Evolutionary conservation across 2,797 vertebrate species (phyloP).

Genomic region (Alcedo quadribrachys): DNA sequence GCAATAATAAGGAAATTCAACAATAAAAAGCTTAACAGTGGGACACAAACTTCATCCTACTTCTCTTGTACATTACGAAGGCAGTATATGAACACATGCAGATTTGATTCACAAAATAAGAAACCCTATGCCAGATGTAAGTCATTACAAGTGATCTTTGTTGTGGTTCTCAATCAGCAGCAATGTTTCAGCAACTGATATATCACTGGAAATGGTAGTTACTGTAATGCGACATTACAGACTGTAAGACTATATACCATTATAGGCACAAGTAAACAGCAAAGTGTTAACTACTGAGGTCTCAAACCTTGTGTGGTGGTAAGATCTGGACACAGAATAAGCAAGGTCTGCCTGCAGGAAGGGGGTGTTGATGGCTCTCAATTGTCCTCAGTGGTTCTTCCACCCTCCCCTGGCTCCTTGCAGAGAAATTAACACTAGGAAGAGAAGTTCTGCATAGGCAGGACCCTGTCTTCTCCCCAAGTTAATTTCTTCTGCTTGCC

Average conservation of each 20-base stretch:
- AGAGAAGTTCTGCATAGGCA: no score
- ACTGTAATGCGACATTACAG: background rate
- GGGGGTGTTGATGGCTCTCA: no score
- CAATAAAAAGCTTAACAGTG: background rate
- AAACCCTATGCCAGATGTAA: background rate
- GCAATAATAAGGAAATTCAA: background rate
- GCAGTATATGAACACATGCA: background rate
- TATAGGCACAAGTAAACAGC: background rate
- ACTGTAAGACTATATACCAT: background rate
- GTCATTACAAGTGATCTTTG: background rate
- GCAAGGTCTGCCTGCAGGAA: no score
- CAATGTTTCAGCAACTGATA: background rate
- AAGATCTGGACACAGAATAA: no score
- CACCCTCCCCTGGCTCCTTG: no score
- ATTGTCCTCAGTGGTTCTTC: no score
- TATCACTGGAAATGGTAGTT: background rate
- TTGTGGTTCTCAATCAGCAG: background rate
- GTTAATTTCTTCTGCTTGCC: no score
- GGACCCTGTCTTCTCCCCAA: no score
- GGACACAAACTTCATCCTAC: background rate
- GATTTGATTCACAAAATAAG: background rate
- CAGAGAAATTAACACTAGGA: no score
- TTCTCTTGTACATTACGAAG: background rate
- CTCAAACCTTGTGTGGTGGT: no score
- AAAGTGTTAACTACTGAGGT: background rate